Base-by-base conservation (phyloP, 2,797 vertebrate genomes). In the Calcarius lapponicus region DNA sequence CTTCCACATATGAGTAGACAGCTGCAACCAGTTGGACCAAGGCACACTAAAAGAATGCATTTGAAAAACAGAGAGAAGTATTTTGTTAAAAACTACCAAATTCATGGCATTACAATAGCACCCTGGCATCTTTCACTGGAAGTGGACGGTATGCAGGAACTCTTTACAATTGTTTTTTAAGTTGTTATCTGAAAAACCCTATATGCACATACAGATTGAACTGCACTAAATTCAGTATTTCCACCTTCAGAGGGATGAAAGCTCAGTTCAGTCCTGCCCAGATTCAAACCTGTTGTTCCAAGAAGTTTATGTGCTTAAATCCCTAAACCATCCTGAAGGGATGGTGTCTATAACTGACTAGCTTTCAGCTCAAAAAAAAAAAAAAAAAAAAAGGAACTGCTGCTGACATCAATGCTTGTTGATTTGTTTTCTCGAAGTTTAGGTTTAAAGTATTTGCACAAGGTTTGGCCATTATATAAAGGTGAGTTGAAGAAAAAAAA, bases 401-500 rank as follows among this genome's bases (percentile, higher is more conserved):
- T 79, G 95, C 82, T 97, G 88, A 86, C 79, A 94, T 89, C 97
- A 97, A 95, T 38, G 72, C 90, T 95, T 96, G 92, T 96, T 92
- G 96, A 93, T 97, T 92, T 96, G 78, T 65, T 95, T 97, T 96
- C 86, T 93, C 93, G 88, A 92, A 96, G 95, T 71, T 97, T 96
- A 90, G 92, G 93, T 87, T 95, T 93, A 94, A 95, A 96, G 93
- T 86, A 96, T 96, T 96, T 96, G 91, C 80, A 96, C 64, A 96
- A 94, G 80, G 93, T 94, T 92, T 97, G 96, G 96, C 96, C 97
- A 95, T 96, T 97, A 97, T 95, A 96, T 95, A 96, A 95, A 97
- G 96, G 94, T 93, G 95, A 97, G 97, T 29, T 94, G 86, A 85
- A 97, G 95, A 95, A 97, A 97, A 97, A 93, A 97, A 97, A 94